Percentiles rank a stretch among this genome's conserved stretches.
Conservation (phyloP, 2,888 invertebrate species). For the Proisotoma minuta region DNA sequence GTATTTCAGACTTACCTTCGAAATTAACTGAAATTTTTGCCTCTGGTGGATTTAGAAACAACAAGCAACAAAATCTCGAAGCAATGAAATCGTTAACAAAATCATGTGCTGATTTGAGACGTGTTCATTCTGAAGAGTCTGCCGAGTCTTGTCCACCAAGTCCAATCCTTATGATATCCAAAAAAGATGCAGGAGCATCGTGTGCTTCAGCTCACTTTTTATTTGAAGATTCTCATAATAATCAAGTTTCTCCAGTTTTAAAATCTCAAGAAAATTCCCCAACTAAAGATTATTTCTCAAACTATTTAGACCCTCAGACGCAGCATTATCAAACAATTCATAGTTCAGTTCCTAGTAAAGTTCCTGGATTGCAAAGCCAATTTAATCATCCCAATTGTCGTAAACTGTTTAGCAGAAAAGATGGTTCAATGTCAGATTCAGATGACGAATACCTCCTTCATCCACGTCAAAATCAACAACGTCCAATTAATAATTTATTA, state of each 20-base stretch:
- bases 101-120: conserved; percentile 42
- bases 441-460: conserved; percentile 11
- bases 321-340: conserved; percentile 34
- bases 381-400: neutral
- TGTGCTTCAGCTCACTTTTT: no score
- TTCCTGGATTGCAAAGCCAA: neutral
- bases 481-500: no score
- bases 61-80: conserved; percentile 18
- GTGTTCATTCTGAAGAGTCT: conserved; percentile 15
- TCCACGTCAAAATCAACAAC: neutral
- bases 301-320: conserved; percentile 18
- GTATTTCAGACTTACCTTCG: conserved; percentile 41
- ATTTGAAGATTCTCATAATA: no score
- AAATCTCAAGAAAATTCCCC: no score
- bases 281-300: conserved; percentile 11
- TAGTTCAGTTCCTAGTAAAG: conserved; percentile 12
- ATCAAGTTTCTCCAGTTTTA: no score
- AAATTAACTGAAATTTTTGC: conserved; percentile 43
- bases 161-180: no score
- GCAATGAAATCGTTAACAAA: conserved; percentile 37
- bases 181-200: no score
- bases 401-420: neutral
- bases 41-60: conserved; percentile 2
- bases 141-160: neutral
- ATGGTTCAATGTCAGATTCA: conserved; percentile 23